These are phyloP conservation scores for Syngnathus acus DNA, from an alignment of 2,797 vertebrate genomes.

Conservation along the genomic window DNA sequence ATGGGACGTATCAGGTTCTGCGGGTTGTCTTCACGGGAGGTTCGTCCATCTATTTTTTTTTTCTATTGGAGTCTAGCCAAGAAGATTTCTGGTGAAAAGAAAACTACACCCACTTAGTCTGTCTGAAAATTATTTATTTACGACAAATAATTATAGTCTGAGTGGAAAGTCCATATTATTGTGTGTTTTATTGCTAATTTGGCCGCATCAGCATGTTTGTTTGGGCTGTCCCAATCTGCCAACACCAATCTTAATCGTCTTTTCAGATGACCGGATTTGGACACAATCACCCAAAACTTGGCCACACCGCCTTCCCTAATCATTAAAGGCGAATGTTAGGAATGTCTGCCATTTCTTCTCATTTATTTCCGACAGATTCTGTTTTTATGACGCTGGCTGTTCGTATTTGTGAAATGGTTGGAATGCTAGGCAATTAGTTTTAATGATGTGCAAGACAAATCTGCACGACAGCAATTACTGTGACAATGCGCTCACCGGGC, in stretches of 20 bases:
- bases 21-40: slow-evolving; percentile 34
- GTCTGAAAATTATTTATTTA: no score
- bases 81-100: not conserved
- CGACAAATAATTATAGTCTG: not conserved
- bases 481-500: slow-evolving; percentile 63
- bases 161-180: not conserved
- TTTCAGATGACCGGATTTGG: slow-evolving; percentile 62
- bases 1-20: slow-evolving; percentile 28
- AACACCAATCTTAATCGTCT: slow-evolving; percentile 42
- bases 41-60: slow-evolving; percentile 29
- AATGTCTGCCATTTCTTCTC: slow-evolving; percentile 66
- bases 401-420: slow-evolving; percentile 69
- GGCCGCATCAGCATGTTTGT: slow-evolving; percentile 37
- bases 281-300: slow-evolving; percentile 48
- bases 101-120: not conserved
- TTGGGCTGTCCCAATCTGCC: slow-evolving; percentile 35
- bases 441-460: slow-evolving; percentile 76
- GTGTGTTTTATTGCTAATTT: slow-evolving; percentile 25
- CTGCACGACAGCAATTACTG: slow-evolving; percentile 74
- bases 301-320: slow-evolving; percentile 44
- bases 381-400: slow-evolving; percentile 62
- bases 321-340: slow-evolving; percentile 67
- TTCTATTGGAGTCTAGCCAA: not conserved
- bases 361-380: slow-evolving; percentile 64
- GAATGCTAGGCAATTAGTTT: slow-evolving; percentile 78